phyloP scores from a whole-genome alignment of 2,888 invertebrate genomes.

The Ptychoptera contaminata region DNA sequence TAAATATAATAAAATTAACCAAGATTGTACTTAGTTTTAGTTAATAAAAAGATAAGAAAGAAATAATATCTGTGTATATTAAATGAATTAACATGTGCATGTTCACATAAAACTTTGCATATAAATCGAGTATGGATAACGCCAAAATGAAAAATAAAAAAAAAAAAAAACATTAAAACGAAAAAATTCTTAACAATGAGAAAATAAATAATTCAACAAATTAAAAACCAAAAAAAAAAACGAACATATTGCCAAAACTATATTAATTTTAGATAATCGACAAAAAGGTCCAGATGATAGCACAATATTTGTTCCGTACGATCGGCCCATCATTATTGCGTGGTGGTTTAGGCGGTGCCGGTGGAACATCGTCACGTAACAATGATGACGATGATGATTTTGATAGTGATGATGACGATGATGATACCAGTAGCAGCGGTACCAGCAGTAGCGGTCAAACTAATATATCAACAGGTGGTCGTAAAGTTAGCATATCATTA shows the following conservation, averaged over 20 bases:
- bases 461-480: conserved; percentile 23
- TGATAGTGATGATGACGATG: conserved; percentile 33
- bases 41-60: neutral
- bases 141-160: no score
- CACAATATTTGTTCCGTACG: conserved; percentile 53
- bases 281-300: conserved; percentile 59
- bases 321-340: conserved; percentile 59
- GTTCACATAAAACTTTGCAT: no score
- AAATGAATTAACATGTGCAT: neutral
- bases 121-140: no score
- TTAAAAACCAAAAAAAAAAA: no score
- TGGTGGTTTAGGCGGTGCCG: conserved; percentile 28
- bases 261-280: conserved; percentile 45
- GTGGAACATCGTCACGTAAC: conserved; percentile 25
- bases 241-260: neutral
- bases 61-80: neutral
- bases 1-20: no score
- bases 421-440: conserved; percentile 18
- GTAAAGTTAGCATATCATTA: conserved; percentile 41
- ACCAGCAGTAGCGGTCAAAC: conserved; percentile 10
- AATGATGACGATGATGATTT: conserved; percentile 37
- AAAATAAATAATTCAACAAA: no score
- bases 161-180: no score
- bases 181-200: no score
- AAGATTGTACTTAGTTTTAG: neutral